A percentile compares a stretch with the other conserved stretches of the same genome.
Conservation (phyloP, 2,888 invertebrate genomes). For the Zaprionus bogoriensis region DNA sequence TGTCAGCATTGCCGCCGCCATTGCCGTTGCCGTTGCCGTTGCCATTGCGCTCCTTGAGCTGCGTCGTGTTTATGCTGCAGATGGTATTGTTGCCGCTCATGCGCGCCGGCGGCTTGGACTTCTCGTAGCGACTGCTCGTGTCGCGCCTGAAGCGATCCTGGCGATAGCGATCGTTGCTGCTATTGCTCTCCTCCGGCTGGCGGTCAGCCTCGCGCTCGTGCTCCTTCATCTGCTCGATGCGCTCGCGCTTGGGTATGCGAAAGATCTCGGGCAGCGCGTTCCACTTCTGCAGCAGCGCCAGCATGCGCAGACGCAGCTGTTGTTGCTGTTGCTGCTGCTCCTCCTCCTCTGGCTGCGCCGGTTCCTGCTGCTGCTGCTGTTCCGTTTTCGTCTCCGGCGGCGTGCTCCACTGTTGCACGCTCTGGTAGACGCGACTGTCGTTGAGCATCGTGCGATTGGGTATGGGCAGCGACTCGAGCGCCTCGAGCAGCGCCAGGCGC, state of each 20-base stretch:
- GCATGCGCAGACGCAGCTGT: conserved; percentile 32
- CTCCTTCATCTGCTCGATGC: conserved; percentile 97
- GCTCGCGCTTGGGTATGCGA: conserved; percentile 94
- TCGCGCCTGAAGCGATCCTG: conserved; percentile 64
- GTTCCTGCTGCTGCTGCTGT: too few relatives aligned
- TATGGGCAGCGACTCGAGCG: conserved; percentile 93
- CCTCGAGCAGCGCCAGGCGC: conserved; percentile 90
- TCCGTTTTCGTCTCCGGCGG: not conserved
- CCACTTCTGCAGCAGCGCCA: conserved; percentile 66
- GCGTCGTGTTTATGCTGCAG: conserved; percentile 60
- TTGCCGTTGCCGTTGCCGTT: not conserved
- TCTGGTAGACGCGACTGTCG: conserved; percentile 93
- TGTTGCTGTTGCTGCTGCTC: not conserved
- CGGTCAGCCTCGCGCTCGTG: conserved; percentile 95
- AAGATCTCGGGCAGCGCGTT: conserved; percentile 82
- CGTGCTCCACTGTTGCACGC: conserved; percentile 90
- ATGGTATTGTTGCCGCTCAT: conserved; percentile 70
- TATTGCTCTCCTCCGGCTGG: conserved; percentile 61
- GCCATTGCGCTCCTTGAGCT: conserved; percentile 25
- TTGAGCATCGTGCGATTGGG: conserved; percentile 96
- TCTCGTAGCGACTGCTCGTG: conserved; percentile 46
- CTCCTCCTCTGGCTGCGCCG: too few relatives aligned
- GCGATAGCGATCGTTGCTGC: conserved; percentile 56
- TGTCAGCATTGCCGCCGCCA: not conserved
- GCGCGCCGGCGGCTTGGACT: conserved; percentile 40